phyloP scores from a whole-genome alignment of 2,888 invertebrate species.

The Hetaerina titia region DNA sequence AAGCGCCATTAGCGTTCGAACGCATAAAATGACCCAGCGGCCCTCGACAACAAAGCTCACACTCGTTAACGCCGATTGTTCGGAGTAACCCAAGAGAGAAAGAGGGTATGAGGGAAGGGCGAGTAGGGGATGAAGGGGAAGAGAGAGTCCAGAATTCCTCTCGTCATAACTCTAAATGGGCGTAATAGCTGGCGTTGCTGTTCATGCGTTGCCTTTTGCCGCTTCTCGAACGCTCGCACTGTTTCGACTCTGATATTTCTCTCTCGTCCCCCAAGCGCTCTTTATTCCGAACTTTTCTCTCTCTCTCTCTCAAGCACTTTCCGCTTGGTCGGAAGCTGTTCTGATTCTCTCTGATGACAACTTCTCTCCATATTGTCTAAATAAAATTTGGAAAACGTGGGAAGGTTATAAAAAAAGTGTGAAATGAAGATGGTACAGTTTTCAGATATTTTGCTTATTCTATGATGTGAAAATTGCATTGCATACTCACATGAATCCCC shows the following conservation, averaged over 20 bases:
- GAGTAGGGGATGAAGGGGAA: neutral
- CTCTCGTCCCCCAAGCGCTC: neutral
- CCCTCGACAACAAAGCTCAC: neutral
- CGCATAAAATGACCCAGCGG: conserved; percentile 21
- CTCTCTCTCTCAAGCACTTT: no score
- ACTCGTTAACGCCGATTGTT: conserved; percentile 61
- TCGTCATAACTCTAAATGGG: conserved; percentile 57
- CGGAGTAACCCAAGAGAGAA: conserved; percentile 28
- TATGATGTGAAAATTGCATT: no score
- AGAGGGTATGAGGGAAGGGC: neutral
- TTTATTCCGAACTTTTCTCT: neutral
- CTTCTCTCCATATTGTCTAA: no score
- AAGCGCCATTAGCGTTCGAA: conserved; percentile 42
- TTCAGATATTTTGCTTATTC: no score
- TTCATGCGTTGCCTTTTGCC: neutral
- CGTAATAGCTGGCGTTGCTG: conserved; percentile 47
- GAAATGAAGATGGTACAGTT: no score
- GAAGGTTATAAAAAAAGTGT: no score
- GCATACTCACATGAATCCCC: no score
- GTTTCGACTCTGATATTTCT: neutral
- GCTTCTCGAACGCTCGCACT: neutral
- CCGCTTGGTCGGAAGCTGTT: no score
- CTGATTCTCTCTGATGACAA: no score
- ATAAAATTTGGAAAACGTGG: no score
- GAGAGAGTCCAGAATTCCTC: neutral